Conservation (phyloP, 2,888 invertebrate genomes). For the Drosophila demipolita region DNA sequence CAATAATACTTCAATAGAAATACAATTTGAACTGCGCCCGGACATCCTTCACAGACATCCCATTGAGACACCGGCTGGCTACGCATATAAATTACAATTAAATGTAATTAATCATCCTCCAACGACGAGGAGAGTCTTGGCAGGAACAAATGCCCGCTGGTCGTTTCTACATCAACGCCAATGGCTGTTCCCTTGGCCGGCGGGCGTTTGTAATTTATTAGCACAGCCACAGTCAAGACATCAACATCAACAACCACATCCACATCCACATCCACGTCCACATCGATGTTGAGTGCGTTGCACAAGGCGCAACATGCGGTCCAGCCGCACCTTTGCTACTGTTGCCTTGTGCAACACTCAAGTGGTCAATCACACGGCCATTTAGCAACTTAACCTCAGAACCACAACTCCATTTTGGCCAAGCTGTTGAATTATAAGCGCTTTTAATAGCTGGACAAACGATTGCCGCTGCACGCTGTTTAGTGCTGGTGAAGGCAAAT, state of each 20-base stretch:
- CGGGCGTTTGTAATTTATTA: conserved; percentile 51
- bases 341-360: conserved; percentile 31
- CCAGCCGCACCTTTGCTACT: conserved; percentile 58
- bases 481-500: conserved; percentile 62
- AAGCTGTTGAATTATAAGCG: conserved; percentile 49
- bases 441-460: conserved; percentile 57
- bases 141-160: not conserved
- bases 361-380: conserved; percentile 68
- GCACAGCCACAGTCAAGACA: conserved; percentile 48
- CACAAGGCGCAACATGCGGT: conserved; percentile 62
- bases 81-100: conserved; percentile 75
- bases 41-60: conserved; percentile 16
- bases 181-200: conserved; percentile 8
- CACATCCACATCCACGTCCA: conserved; percentile 28
- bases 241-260: conserved; percentile 38
- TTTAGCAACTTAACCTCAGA: conserved; percentile 43
- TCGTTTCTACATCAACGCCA: conserved; percentile 11
- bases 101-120: conserved; percentile 75
- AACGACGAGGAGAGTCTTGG: conserved; percentile 2
- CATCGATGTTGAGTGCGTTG: conserved; percentile 51
- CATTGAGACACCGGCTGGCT: conserved; percentile 32
- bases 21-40: conserved; percentile 9
- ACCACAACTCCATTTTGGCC: conserved; percentile 24
- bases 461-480: conserved; percentile 22
- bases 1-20: conserved; percentile 55